Conservation (phyloP, 2,113 vertebrate species). For the Heliornis fulica region DNA sequence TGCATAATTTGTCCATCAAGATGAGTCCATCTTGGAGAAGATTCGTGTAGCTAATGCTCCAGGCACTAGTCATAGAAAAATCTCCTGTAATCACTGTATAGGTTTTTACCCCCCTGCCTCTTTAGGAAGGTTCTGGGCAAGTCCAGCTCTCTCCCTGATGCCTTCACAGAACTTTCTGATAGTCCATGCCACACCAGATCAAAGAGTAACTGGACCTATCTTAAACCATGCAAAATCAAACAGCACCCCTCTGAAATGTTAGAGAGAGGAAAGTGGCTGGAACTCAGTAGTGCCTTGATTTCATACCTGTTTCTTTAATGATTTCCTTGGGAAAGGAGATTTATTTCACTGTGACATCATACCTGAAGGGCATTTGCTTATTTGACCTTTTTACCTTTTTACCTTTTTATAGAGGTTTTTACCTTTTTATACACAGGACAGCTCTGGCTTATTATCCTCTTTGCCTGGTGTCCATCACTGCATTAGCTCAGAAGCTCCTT, state of each 20-base stretch:
- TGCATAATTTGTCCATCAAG: constrained; percentile 44
- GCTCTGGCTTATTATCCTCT: neutral
- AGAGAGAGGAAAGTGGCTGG: neutral
- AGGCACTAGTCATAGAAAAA: neutral
- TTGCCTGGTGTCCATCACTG: neutral
- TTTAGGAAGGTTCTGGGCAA: neutral
- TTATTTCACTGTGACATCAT: neutral
- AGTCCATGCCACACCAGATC: neutral
- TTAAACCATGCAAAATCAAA: neutral
- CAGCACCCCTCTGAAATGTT: accelerated
- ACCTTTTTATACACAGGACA: neutral
- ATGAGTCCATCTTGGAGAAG: constrained; percentile 13
- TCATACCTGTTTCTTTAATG: neutral
- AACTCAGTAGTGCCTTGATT: neutral
- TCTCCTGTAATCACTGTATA: neutral
- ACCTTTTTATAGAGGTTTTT: neutral
- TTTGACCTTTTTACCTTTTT: neutral
- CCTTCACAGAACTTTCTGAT: accelerated
- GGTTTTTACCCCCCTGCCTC: neutral
- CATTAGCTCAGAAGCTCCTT: neutral
- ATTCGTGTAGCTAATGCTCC: constrained; percentile 20
- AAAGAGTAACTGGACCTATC: neutral
- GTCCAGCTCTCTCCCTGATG: neutral
- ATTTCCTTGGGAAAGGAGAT: neutral
- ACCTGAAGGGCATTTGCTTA: neutral